Evolutionary conservation across 2,888 invertebrate genomes (phyloP), one percentile per base, ranked within the genome.

Genomic region (Nephrotoma appendiculata): DNA sequence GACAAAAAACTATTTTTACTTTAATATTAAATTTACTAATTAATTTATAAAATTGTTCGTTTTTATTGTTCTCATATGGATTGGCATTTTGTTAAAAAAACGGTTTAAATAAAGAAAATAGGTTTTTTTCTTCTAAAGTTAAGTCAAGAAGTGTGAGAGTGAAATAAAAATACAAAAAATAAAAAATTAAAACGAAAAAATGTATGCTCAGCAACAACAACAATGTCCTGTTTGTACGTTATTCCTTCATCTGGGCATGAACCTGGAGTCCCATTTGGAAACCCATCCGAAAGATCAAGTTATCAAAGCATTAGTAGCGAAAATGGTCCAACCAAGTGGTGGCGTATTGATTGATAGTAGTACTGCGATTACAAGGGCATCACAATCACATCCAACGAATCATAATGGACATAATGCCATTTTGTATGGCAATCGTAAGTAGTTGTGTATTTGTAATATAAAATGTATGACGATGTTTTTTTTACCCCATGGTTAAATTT

Each of bases 201-300:
- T 84, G 86, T 85, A 43, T 52, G 84, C 88, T 93, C 92, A 93
- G 89, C 92, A 92, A 88, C 91, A 91, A 87, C 91, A 94, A 89
- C 94, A 94, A 90, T 97, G 97, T 91, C 97, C 97, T 87, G 96
- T 97, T 88, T 97, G 97, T 92, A 97, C 96, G 57, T 92, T 97
- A 88, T 97, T 94, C 91, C 93, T 97, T 88, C 94, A 96, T 89
- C 95, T 95, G 92, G 97, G 96, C 87, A 97, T 97, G 92, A 94
- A 95, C 87, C 92, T 97, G 89, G 95, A 96, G 90, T 94, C 94
- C 88, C 97, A 97, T 91, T 93, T 97, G 91, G 95, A 96, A 90
- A 96, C 96, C 42, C 97, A 97, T 92, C 96, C 97, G 83, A 97
- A 97, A 91, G 96, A 96, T 89, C 96, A 96, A 92, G 96, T 97